Base-by-base conservation (phyloP, 2,888 invertebrate genomes). In the Choreutis nemorana region DNA sequence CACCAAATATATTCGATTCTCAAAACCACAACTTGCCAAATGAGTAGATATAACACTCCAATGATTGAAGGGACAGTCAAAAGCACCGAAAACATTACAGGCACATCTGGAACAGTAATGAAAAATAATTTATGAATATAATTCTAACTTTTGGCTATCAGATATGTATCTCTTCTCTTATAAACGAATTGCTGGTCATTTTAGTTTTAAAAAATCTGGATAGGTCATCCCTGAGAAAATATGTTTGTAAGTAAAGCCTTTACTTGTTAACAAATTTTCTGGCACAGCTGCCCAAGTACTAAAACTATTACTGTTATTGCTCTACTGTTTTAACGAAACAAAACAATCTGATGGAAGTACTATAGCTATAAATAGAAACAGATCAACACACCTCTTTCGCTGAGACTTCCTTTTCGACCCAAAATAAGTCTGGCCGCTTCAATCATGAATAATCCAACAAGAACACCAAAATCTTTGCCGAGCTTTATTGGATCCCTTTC, bases 1-100 rank as follows among this genome's bases (percentile, higher is more conserved):
- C 92, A 90, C 60, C 95, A 85, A 51, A 97, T 92, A 47, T 90
- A 87, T 75, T 97, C 97, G 47, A 95, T 84, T 51, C 90, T 83
- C 33, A 96, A 83, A 30, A 93, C 89, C 56, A 90, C 90, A 28
- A 87, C 88, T 81, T 97, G 96, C 87, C 90, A 91, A 36, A 87
- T 72, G 41, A 96, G 81, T 42, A 95, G 85, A 70, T 94, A 97
- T 13, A 92, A 62, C n/a, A 92, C 88, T 28, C 91, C 91, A 43
- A 89, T 71, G 31, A 91, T 84, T 38, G 94, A 90, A 29, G 96
- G 95, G 46, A 94, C 82, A 35, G 92, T 91, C 44, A 97, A 81
- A 41, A 91, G 62, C 45, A 95, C 85, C 35, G 93, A 94, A 39
- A 91, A 79, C 46, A 91, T 80, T 35, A 96, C 89, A 33, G 93